Base-by-base conservation (phyloP, 2,888 invertebrate species). In the Siphonodentalium dalli region DNA sequence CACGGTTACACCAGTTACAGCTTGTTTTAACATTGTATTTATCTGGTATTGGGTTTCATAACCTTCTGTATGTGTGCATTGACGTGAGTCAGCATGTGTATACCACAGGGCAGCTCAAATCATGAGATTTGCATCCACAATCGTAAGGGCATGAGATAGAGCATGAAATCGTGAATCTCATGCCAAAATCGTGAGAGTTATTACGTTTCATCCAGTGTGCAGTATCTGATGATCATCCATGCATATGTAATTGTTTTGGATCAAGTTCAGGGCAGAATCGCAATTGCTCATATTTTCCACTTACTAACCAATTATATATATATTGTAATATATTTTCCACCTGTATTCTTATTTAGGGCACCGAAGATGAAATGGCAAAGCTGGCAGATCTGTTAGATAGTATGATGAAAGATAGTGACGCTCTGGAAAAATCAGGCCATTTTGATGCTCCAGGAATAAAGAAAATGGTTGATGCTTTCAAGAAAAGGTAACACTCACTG, bases 371-470 rank as follows among this genome's bases (percentile, higher is more conserved):
- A 75, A 86, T 98, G 60, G 84, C 86, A 2, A 86, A 88, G n/a
- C 91, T 93, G 87, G 89, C 91, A 72, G 88, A 88, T 59, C 89
- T 91, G 66, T 89, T 95, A 1, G 86, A 87, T 28, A 88, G 90
- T 51, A 85, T 96, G 13, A 88, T 89, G 0, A 87, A 87, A 0
- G 87, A 89, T 41, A 78, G 95, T 8, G 88, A 91, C 61, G 91
- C 93, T 82, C 89, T 98, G 88, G 92, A 90, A 0, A 90, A 92
- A 27, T 92, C 91, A 55, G 96, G 93, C 0, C 97, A 98, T 83
- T 98, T 96, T 83, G 96, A 97, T 84, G 90, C 93, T 2, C 88
- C 87, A 1, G 89, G 90, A 65, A 95, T 98, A 62, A 85, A 90
- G 69, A 86, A 88, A 58, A 89, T 90, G 64, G 91, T 92, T 48